Evolutionary conservation across 2,113 vertebrate genomes (phyloP).

Genomic region (Micronycteris hirsuta): DNA sequence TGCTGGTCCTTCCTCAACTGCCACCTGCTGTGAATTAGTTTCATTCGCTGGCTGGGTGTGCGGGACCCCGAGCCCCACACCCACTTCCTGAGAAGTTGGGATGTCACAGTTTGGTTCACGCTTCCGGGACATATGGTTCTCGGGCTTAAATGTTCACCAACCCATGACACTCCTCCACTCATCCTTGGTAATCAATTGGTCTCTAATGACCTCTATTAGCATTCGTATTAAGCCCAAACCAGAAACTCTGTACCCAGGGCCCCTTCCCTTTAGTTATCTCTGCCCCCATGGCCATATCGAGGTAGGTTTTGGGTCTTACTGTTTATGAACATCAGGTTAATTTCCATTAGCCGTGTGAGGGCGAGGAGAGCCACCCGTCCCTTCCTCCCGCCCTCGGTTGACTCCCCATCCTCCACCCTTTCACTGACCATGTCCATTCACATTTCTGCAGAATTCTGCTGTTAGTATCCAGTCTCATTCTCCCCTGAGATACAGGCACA

Average conservation of each 20-base stretch:
- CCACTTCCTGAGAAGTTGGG: not conserved
- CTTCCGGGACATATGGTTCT: not conserved
- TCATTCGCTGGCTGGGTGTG: not conserved
- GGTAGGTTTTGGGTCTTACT: not conserved
- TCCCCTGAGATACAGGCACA: not conserved
- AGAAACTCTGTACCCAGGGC: not conserved
- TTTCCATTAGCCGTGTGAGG: not conserved
- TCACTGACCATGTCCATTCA: accelerated
- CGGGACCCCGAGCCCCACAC: not conserved
- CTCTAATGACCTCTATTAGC: constrained; percentile 36
- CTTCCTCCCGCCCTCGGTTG: too few relatives aligned
- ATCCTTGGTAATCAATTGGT: constrained; percentile 8
- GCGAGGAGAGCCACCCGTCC: too few relatives aligned
- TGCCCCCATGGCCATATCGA: not conserved
- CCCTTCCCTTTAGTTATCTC: not conserved
- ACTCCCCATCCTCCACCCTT: not conserved
- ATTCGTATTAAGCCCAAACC: constrained; percentile 15
- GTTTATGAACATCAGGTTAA: not conserved
- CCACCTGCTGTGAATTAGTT: too few relatives aligned
- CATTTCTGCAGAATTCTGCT: not conserved
- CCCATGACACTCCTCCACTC: not conserved
- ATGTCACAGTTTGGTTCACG: not conserved
- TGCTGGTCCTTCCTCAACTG: not conserved
- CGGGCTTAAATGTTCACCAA: not conserved
- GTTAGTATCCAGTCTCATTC: not conserved